Evolutionary conservation across 2,888 invertebrate genomes (phyloP).

Genomic region (Acrobasis consociella): DNA sequence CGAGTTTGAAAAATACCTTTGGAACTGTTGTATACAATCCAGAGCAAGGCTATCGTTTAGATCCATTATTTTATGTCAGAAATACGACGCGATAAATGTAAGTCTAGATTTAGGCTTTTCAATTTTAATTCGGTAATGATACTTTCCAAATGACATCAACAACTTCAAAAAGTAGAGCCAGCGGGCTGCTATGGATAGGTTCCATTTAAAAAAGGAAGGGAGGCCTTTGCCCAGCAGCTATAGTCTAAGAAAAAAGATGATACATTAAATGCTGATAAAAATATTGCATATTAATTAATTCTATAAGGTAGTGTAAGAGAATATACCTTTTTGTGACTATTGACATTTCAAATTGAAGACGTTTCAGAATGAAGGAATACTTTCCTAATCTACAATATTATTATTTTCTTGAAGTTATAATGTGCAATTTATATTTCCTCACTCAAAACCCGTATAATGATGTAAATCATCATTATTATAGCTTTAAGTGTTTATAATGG

Average conservation of each 20-base stretch:
- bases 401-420: background rate
- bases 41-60: constrained; percentile 21
- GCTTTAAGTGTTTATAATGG: constrained; percentile 78
- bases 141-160: background rate
- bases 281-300: too few species aligned
- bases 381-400: too few species aligned
- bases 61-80: constrained; percentile 6
- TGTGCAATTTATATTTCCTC: constrained; percentile 40
- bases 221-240: too few species aligned
- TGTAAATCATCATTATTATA: constrained; percentile 54
- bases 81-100: background rate
- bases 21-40: constrained; percentile 28
- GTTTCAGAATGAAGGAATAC: too few species aligned
- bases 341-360: background rate
- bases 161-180: too few species aligned
- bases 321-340: background rate
- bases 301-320: too few species aligned
- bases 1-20: constrained; percentile 60
- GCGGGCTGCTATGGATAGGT: too few species aligned
- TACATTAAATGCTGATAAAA: too few species aligned
- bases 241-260: too few species aligned
- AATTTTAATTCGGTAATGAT: background rate
- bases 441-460: constrained; percentile 60
- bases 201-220: too few species aligned
- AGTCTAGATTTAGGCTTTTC: background rate